A percentile compares a stretch with the other conserved stretches of the same genome.
These are phyloP conservation scores for Polydrusus pterygomalis DNA, from an alignment of 2,888 invertebrate genomes.

Conservation along the genomic window DNA sequence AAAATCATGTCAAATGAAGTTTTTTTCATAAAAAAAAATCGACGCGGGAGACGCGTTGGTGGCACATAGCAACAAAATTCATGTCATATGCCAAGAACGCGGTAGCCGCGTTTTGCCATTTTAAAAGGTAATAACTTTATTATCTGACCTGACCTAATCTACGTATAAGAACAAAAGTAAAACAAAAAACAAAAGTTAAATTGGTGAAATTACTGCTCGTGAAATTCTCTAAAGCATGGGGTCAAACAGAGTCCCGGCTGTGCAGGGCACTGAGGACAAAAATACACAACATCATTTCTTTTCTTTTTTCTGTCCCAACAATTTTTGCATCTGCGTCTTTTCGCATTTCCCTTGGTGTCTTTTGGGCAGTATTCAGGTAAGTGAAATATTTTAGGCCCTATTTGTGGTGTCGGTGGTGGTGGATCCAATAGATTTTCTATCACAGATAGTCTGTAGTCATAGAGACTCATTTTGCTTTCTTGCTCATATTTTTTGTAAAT, in stretches of 20 bases:
- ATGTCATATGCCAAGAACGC: conserved; percentile 6
- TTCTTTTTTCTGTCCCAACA: conserved; percentile 8
- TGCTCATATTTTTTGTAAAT: not conserved
- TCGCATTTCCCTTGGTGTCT: conserved; percentile 13
- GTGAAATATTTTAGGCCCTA: not conserved
- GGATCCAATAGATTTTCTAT: not conserved
- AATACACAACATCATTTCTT: conserved; percentile 10
- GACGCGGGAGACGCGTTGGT: conserved; percentile 10
- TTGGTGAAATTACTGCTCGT: not conserved
- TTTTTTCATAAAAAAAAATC: conserved; percentile 1
- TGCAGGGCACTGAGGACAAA: not conserved
- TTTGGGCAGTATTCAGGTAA: conserved; percentile 14
- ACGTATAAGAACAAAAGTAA: not conserved
- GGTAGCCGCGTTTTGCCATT: conserved; percentile 1
- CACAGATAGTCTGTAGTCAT: conserved; percentile 9
- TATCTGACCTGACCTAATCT: not conserved
- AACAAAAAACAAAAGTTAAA: not conserved
- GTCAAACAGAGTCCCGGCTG: conserved; percentile 13
- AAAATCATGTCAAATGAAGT: not conserved
- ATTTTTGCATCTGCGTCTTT: conserved; percentile 13
- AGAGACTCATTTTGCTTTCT: conserved; percentile 18
- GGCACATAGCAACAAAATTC: not conserved
- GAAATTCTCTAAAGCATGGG: conserved; percentile 12
- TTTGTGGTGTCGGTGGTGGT: conserved; percentile 1
- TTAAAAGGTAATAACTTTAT: conserved; percentile 4